These are phyloP conservation scores for Aleiodes leptofemur DNA, from an alignment of 2,888 invertebrate species.

Conservation along the genomic window DNA sequence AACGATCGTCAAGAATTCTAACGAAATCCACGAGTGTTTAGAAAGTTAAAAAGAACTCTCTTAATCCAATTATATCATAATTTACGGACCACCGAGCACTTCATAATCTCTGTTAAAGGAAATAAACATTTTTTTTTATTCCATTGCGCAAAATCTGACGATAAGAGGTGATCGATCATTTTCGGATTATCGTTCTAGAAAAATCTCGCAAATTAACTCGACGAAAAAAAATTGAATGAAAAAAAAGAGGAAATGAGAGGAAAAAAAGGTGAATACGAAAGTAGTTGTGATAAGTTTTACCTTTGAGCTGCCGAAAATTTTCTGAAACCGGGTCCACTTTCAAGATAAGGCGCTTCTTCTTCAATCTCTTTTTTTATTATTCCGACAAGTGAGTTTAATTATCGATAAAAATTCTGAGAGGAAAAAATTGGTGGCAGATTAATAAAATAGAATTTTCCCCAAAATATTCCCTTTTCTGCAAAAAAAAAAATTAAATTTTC, in stretches of 20 bases:
- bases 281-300: neutral
- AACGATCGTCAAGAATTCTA: too few relatives aligned
- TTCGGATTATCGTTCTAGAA: neutral
- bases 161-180: slow-evolving; percentile 24
- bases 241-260: neutral
- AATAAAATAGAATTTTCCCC: neutral
- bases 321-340: neutral
- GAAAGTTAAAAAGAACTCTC: too few relatives aligned
- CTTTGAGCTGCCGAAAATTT: slow-evolving; percentile 19
- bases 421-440: neutral
- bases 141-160: neutral
- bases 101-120: slow-evolving; percentile 5
- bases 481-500: too few relatives aligned
- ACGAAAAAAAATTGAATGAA: neutral
- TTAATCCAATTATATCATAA: neutral
- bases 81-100: neutral
- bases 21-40: too few relatives aligned
- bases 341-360: too few relatives aligned
- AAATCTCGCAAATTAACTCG: slow-evolving; percentile 2
- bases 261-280: slow-evolving; percentile 10
- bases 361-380: too few relatives aligned
- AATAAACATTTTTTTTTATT: neutral
- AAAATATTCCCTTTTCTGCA: neutral
- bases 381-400: too few relatives aligned
- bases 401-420: too few relatives aligned